Evolutionary conservation across 2,797 vertebrate genomes (phyloP), one percentile per base, ranked within the genome.

Genomic region (Thaleichthys pacificus): DNA sequence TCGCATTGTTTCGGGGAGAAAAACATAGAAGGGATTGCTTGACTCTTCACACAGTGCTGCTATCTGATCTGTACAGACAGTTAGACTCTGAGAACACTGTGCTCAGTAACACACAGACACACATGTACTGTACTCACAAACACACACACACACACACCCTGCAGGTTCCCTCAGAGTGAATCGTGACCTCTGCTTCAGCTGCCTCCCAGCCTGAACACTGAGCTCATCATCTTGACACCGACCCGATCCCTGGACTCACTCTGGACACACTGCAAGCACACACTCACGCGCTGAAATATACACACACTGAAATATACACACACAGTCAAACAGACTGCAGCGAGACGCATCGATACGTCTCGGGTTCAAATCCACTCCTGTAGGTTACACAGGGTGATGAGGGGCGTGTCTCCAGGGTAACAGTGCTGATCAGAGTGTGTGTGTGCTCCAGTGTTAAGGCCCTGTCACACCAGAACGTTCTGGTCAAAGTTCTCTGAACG

Each of bases 181-280:
- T 66, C 2, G 7, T 35, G 26, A 17, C 62, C 32, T 64, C n/a
- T n/a, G n/a, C 2, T 38, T 32, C 62, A 35, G 7, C 19, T n/a
- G 28, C 30, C 24, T 15, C 32, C 28, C 28, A 14, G 28, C 62
- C 42, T 28, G 22, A 80, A 49, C 72, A 35, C 62, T 15, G n/a
- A 61, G 62, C 51, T 81, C 77, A 68, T 51, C 0, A 9, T 69
- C 75, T 81, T 86, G 81, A 80, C 86, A 85, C 81, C 86, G 82
- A 88, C 77, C 80, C 72, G 15, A 24, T 5, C 54, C 73, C 76
- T 81, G 7, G 79, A 87, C 85, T 85, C 82, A 81, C 72, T 78
- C 75, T 71, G 28, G 28, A 28, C 28, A 28, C 28, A 28, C 28
- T 28, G 28, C 28, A 28, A 28, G 28, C 28, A 28, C 28, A 28